Evolutionary conservation across 2,113 vertebrate species (phyloP), one percentile per base, ranked within the genome.

Genomic region (Apteryx mantelli): DNA sequence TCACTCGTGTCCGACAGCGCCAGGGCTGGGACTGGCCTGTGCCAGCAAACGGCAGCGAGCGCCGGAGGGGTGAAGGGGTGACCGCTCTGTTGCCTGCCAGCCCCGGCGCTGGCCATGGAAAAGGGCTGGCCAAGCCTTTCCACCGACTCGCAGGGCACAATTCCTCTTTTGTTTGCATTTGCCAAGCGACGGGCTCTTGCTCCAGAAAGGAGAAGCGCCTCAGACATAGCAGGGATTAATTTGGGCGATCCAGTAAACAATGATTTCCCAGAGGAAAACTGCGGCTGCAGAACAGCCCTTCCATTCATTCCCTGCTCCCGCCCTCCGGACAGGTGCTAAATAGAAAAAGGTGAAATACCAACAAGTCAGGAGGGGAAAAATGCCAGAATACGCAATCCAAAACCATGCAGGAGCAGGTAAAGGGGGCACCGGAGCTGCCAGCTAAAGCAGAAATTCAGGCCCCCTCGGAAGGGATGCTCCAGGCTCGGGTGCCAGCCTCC

Each of bases 101-200:
- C 11, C 46, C 58, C 73, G 24, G 46, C 32, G 14, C 44, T n/a
- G 44, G 14, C 30, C 5, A 50, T 76, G 86, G 66, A 74, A 88
- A 86, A 92, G 87, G 70, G 55, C 58, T 80, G 64, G 70, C 84
- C 2, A 11, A 87, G 91, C 17, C 73, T 82, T 65, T 94, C 21
- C 71, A 87, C 58, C 2, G 0, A 71, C 85, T 94, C 66, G 53
- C 89, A 74, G 91, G 1, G 0, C 68, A 96, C 95, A 96, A 91
- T 94, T 64, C 70, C 46, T 65, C 88, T 75, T 94, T 96, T 96
- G 92, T 96, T 77, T 36, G 40, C 1, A 3, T 38, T 68, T 94
- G 91, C 83, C 88, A 89, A 86, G 83, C 8, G 0, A 93, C 40
- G 70, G 77, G 91, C 78, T 96, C 89, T 89, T 89, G 22, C 86